A percentile compares a stretch with the other conserved stretches of the same genome.
Evolutionary conservation across 2,888 invertebrate genomes (phyloP).

Genomic region (Drosophila tripunctata): DNA sequence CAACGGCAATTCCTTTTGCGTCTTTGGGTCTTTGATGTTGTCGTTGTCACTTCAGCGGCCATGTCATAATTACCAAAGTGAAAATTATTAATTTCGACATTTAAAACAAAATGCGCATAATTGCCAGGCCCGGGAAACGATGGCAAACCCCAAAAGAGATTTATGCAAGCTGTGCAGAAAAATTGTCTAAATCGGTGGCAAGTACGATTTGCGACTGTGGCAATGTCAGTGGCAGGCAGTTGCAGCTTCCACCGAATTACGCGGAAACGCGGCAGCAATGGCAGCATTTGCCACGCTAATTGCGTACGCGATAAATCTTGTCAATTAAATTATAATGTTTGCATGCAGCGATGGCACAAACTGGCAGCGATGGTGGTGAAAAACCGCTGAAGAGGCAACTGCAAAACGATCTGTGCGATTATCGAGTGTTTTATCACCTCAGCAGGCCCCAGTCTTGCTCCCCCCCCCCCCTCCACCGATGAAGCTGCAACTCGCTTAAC

Average conservation of each 20-base stretch:
- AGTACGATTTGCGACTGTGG: slow-evolving; percentile 32
- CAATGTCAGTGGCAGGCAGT: slow-evolving; percentile 21
- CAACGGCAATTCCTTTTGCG: slow-evolving; percentile 26
- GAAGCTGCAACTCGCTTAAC: slow-evolving; percentile 19
- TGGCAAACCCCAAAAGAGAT: slow-evolving; percentile 48
- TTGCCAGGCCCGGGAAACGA: slow-evolving; percentile 54
- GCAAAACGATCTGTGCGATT: slow-evolving; percentile 82
- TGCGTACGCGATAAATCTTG: slow-evolving; percentile 84
- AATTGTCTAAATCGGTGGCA: slow-evolving; percentile 73
- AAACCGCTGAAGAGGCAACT: slow-evolving; percentile 74
- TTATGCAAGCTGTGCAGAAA: slow-evolving; percentile 76
- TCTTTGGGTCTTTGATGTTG: slow-evolving; percentile 71
- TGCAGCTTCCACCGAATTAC: slow-evolving; percentile 74
- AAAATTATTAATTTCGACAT: slow-evolving; percentile 81
- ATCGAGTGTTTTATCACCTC: slow-evolving; percentile 83
- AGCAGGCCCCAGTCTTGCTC: slow-evolving; percentile 24
- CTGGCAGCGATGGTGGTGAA: slow-evolving; percentile 46
- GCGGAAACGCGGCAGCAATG: slow-evolving; percentile 67
- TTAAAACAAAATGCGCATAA: slow-evolving; percentile 80
- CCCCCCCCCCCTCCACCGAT: not conserved
- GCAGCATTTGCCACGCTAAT: slow-evolving; percentile 82
- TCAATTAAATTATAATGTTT: slow-evolving; percentile 84
- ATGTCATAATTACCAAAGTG: slow-evolving; percentile 81
- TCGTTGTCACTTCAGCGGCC: slow-evolving; percentile 79
- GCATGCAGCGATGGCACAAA: slow-evolving; percentile 71